Conservation (phyloP, 2,113 vertebrate genomes). For the Oxyura jamaicensis region DNA sequence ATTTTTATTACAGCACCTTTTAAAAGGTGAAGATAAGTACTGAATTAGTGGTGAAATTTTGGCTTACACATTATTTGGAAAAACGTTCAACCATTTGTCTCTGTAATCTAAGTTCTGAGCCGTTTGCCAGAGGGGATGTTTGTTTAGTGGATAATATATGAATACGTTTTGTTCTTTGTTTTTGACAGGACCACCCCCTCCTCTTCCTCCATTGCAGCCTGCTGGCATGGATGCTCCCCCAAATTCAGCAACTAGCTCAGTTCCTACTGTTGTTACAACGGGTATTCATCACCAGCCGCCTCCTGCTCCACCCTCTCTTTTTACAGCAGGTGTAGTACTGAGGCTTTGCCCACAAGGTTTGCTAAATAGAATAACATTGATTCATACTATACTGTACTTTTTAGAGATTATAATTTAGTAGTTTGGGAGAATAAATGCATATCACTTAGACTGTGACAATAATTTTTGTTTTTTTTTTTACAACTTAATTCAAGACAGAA, state of each 20-base stretch:
- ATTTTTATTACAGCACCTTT: not conserved
- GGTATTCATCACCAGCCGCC: constrained; percentile 92
- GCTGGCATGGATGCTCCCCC: constrained; percentile 95
- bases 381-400: constrained; percentile 35
- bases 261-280: constrained; percentile 94
- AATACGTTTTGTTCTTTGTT: not conserved
- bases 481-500: not conserved
- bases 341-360: constrained; percentile 70
- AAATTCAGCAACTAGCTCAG: constrained; percentile 92
- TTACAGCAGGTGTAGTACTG: constrained; percentile 87
- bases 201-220: constrained; percentile 91
- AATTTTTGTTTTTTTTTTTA: not conserved
- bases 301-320: constrained; percentile 87
- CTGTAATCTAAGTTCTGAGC: not conserved
- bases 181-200: constrained; percentile 91
- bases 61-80: not conserved
- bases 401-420: not conserved
- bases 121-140: not conserved
- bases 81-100: not conserved
- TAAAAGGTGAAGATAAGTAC: not conserved
- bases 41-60: not conserved
- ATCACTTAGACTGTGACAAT: not conserved
- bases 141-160: not conserved
- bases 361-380: constrained; percentile 71
- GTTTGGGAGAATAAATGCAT: not conserved